These are phyloP conservation scores for Subacronicta megacephala DNA, from an alignment of 2,888 invertebrate species.

Conservation along the genomic window DNA sequence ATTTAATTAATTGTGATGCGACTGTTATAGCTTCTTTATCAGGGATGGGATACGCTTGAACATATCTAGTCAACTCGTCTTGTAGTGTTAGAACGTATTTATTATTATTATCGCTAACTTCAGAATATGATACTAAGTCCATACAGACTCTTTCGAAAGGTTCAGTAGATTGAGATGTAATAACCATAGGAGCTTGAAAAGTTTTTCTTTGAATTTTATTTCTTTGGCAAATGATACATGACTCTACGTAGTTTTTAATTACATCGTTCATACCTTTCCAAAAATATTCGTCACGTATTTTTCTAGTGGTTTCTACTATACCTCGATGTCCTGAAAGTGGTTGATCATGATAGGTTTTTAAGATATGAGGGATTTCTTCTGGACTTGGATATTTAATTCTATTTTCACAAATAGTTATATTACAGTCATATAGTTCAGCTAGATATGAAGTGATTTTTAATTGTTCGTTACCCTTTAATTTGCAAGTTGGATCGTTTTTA, in stretches of 20 bases:
- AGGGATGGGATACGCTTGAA: slow-evolving; percentile 63
- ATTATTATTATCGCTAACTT: slow-evolving; percentile 54
- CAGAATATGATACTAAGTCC: slow-evolving; percentile 64
- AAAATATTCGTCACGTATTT: slow-evolving; percentile 58
- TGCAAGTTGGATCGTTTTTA: slow-evolving; percentile 46
- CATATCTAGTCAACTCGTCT: slow-evolving; percentile 60
- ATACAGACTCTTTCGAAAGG: slow-evolving; percentile 63
- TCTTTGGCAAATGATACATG: slow-evolving; percentile 55
- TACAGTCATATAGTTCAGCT: slow-evolving; percentile 54
- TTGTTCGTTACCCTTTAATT: slow-evolving; percentile 46
- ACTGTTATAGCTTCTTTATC: slow-evolving; percentile 63
- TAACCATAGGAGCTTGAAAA: slow-evolving; percentile 63
- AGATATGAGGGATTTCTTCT: slow-evolving; percentile 57
- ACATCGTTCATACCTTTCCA: slow-evolving; percentile 63
- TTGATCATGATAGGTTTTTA: slow-evolving; percentile 59
- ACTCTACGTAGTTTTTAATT: slow-evolving; percentile 58
- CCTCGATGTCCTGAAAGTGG: slow-evolving; percentile 62
- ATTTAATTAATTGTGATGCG: slow-evolving; percentile 55
- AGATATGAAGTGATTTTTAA: slow-evolving; percentile 53
- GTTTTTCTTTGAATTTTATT: slow-evolving; percentile 61
- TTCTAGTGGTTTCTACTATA: slow-evolving; percentile 57
- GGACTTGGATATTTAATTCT: slow-evolving; percentile 46
- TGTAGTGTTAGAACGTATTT: slow-evolving; percentile 41
- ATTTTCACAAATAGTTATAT: slow-evolving; percentile 57
- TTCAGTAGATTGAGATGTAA: slow-evolving; percentile 61